phyloP scores from a whole-genome alignment of 2,888 invertebrate genomes.

The Xestia ashworthii region DNA sequence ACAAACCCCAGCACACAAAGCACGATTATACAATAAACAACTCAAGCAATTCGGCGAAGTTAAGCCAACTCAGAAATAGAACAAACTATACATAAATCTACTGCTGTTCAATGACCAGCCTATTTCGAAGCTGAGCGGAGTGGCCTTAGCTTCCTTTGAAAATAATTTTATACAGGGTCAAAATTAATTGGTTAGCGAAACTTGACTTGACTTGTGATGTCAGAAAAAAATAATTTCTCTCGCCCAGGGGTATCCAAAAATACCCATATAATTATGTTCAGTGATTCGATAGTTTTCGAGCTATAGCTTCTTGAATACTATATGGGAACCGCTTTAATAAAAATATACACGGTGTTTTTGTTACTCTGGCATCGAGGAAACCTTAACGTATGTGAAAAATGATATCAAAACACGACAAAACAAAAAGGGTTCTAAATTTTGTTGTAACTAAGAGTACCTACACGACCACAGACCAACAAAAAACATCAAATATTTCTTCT shows the following conservation, averaged over 20 bases:
- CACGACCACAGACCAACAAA: not conserved
- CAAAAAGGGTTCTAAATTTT: too few species aligned
- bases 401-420: too few species aligned
- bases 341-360: too few species aligned
- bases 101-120: constrained; percentile 42
- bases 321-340: too few species aligned
- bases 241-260: too few species aligned
- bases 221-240: too few species aligned
- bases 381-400: too few species aligned
- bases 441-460: not conserved
- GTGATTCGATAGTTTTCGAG: too few species aligned
- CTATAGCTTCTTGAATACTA: too few species aligned
- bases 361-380: too few species aligned
- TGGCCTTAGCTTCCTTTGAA: constrained; percentile 7
- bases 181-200: not conserved
- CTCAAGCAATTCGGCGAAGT: constrained; percentile 74
- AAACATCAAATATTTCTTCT: not conserved
- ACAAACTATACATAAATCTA: constrained; percentile 49
- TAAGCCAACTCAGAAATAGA: constrained; percentile 72
- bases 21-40: constrained; percentile 68
- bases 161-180: not conserved
- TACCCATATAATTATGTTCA: too few species aligned
- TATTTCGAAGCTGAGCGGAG: constrained; percentile 7
- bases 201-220: not conserved
- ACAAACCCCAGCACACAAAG: constrained; percentile 82